Evolutionary conservation across 1,140 invertebrate genomes (phyloP).

Genomic region (Lutraria rhynchaena): DNA sequence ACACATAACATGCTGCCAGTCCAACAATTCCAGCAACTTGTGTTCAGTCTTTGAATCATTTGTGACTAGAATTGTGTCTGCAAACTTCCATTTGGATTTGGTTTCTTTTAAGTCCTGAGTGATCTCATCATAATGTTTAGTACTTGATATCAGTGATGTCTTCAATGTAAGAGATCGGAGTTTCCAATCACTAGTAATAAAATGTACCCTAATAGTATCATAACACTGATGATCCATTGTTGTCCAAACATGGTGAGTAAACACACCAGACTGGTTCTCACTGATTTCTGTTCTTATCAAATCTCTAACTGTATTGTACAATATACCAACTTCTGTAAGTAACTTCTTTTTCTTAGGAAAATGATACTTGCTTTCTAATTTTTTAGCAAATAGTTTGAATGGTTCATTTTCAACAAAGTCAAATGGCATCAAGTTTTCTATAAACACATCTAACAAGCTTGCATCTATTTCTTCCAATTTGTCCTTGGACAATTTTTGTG

Average conservation of each 20-base stretch:
- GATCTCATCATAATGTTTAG: not conserved
- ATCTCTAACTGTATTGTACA: slow-evolving; percentile 44
- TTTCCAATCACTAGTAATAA: slow-evolving; percentile 34
- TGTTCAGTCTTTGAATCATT: slow-evolving; percentile 17
- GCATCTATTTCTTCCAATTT: slow-evolving; percentile 45
- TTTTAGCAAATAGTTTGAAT: slow-evolving; percentile 53
- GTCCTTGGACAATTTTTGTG: slow-evolving; percentile 40
- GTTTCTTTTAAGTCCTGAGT: slow-evolving; percentile 12
- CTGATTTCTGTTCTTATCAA: slow-evolving; percentile 11
- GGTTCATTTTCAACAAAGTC: slow-evolving; percentile 54
- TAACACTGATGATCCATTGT: slow-evolving; percentile 9
- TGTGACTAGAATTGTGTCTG: slow-evolving; percentile 16
- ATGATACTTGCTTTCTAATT: slow-evolving; percentile 47
- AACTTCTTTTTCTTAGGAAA: slow-evolving; percentile 57
- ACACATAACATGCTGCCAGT: slow-evolving; percentile 28
- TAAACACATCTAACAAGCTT: slow-evolving; percentile 52
- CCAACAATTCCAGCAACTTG: slow-evolving; percentile 14
- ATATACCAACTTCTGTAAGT: slow-evolving; percentile 37
- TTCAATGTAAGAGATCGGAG: not conserved
- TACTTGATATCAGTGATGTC: not conserved
- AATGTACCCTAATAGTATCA: slow-evolving; percentile 21
- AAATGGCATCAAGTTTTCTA: slow-evolving; percentile 50
- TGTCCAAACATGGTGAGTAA: slow-evolving; percentile 26
- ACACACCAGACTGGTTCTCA: not conserved
- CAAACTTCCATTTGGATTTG: slow-evolving; percentile 29